Evolutionary conservation across 64 coral and sea anemone species (phyloP).

Genomic region (Platygyra sinensis): DNA sequence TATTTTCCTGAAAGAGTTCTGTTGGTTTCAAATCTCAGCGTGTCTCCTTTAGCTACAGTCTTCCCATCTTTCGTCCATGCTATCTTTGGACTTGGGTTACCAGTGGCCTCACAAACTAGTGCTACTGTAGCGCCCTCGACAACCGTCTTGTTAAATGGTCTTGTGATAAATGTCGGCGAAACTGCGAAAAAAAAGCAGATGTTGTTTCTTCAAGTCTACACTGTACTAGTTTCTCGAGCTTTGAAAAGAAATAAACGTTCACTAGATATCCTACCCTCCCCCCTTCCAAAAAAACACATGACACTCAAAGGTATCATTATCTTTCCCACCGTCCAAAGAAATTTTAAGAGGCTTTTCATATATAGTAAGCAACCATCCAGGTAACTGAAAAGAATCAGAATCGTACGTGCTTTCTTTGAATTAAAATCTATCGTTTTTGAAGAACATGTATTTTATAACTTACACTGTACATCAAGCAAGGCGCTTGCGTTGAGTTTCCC

Average conservation of each 20-base stretch:
- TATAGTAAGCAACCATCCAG: too few species aligned
- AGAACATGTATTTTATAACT: neutral
- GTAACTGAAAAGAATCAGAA: too few species aligned
- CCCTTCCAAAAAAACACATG: too few species aligned
- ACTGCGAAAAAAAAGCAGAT: neutral
- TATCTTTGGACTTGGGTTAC: neutral
- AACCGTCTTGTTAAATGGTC: neutral
- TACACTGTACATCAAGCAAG: constrained; percentile 6
- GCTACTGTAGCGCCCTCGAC: neutral
- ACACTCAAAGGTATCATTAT: too few species aligned
- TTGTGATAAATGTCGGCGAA: neutral
- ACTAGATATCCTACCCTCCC: too few species aligned
- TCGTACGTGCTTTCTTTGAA: too few species aligned
- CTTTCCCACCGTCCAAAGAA: too few species aligned
- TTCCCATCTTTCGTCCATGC: neutral
- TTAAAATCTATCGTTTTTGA: too few species aligned
- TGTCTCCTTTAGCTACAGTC: neutral
- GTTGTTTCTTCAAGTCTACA: neutral
- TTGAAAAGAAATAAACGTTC: too few species aligned
- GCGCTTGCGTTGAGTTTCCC: neutral
- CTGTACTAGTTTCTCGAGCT: too few species aligned
- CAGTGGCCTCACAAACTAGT: neutral
- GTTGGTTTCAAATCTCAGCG: neutral
- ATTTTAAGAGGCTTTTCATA: too few species aligned
- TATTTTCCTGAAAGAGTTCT: neutral